Percentiles rank a stretch among this genome's conserved stretches.
phyloP scores from a whole-genome alignment of 2,888 invertebrate species.

The Adela reaumurella region DNA sequence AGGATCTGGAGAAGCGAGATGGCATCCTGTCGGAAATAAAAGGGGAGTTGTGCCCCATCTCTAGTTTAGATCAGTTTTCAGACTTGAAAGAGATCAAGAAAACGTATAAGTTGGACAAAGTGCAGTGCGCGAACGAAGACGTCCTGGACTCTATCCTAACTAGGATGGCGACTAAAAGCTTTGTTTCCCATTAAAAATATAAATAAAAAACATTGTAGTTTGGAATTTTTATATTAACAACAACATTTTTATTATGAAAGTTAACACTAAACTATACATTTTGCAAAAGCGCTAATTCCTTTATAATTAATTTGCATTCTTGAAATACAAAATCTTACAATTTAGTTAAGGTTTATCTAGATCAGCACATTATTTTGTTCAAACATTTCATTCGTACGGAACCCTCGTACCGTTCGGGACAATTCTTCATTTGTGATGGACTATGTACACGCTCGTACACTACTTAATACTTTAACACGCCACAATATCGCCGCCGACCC shows the following conservation, averaged over 20 bases:
- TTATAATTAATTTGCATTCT: background rate
- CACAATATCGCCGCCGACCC: too few species aligned
- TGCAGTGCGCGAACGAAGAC: slow-evolving; percentile 29
- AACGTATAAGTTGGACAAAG: slow-evolving; percentile 57
- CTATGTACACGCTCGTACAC: too few species aligned
- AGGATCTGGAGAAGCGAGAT: slow-evolving; percentile 19
- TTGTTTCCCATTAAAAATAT: slow-evolving; percentile 40
- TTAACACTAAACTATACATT: slow-evolving; percentile 44
- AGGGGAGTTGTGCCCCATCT: slow-evolving; percentile 50
- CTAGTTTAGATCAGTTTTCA: slow-evolving; percentile 38
- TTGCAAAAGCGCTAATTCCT: slow-evolving; percentile 31
- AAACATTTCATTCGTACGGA: background rate
- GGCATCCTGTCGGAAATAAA: slow-evolving; percentile 44
- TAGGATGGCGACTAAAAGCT: slow-evolving; percentile 64
- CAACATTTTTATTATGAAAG: slow-evolving; percentile 50
- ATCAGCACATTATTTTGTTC: background rate
- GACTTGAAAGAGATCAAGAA: slow-evolving; percentile 51
- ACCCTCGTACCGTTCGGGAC: too few species aligned
- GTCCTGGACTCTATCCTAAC: slow-evolving; percentile 61
- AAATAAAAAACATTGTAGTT: slow-evolving; percentile 1
- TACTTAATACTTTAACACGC: too few species aligned
- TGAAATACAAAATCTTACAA: too few species aligned
- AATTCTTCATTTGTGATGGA: too few species aligned
- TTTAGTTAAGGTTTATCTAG: background rate
- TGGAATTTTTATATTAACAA: slow-evolving; percentile 42